Conservation (phyloP, 2,797 vertebrate genomes). For the Carapus acus region DNA sequence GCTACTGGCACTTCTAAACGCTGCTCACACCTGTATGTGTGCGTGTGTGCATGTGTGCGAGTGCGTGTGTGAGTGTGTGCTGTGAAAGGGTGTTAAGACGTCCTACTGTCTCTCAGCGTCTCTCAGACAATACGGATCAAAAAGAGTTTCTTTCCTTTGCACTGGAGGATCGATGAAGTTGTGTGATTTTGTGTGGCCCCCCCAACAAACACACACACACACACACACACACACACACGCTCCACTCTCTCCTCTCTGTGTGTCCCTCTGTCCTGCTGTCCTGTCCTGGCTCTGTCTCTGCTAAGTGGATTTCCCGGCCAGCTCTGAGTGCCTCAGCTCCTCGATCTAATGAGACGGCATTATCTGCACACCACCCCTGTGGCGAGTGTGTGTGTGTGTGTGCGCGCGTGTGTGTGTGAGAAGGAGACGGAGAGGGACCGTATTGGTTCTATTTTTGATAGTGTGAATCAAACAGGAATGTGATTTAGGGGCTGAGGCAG, state of each 20-base stretch:
- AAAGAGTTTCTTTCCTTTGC: constrained; percentile 2
- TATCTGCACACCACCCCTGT: constrained; percentile 55
- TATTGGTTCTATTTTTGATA: no score
- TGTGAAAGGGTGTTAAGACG: no score
- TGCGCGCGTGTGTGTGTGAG: constrained; percentile 11
- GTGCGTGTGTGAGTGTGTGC: no score
- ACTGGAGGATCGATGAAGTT: constrained; percentile 39
- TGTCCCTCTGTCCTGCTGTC: constrained; percentile 11
- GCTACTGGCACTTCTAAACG: no score
- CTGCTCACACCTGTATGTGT: no score
- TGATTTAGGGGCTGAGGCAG: neutral
- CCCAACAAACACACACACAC: neutral
- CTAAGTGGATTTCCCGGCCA: constrained; percentile 65
- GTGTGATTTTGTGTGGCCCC: constrained; percentile 43
- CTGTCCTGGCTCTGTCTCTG: constrained; percentile 28
- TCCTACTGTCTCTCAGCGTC: no score
- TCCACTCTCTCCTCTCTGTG: constrained; percentile 16
- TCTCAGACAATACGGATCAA: no score
- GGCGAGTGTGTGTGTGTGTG: constrained; percentile 12
- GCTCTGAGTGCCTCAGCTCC: constrained; percentile 60
- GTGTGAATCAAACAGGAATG: neutral
- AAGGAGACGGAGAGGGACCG: no score
- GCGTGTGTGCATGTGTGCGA: no score
- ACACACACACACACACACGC: neutral
- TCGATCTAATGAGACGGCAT: constrained; percentile 57